A percentile compares a stretch with the other conserved stretches of the same genome.
Evolutionary conservation across 2,888 invertebrate genomes (phyloP).

Genomic region (Entomobrya multifasciata): DNA sequence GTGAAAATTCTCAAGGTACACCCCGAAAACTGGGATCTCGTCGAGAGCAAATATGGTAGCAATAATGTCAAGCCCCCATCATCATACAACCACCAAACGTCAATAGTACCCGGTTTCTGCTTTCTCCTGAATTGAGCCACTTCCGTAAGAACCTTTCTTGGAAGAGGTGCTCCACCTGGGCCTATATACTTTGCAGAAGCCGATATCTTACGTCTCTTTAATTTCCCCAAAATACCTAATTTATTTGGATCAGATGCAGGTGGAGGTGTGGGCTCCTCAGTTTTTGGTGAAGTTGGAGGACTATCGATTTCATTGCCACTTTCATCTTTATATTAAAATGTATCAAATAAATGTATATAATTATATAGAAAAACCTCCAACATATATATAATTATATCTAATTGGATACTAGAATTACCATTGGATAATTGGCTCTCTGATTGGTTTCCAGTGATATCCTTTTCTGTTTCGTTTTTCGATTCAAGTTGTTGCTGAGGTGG

Average conservation of each 20-base stretch:
- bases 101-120: conserved; percentile 82
- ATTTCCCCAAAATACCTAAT: conserved; percentile 45
- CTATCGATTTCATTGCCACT: conserved; percentile 80
- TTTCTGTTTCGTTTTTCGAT: conserved; percentile 79
- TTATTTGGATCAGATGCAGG: conserved; percentile 53
- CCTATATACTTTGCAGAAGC: conserved; percentile 80
- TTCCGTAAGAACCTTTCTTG: conserved; percentile 82
- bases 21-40: conserved; percentile 88
- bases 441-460: conserved; percentile 83
- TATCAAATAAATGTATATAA: too few species aligned
- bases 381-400: too few species aligned
- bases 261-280: conserved; percentile 76
- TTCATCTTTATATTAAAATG: conserved; percentile 74
- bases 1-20: conserved; percentile 91
- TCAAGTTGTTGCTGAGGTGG: conserved; percentile 76
- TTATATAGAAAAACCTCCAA: too few species aligned
- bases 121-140: conserved; percentile 81
- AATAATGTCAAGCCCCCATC: conserved; percentile 90
- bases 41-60: conserved; percentile 92
- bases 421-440: conserved; percentile 86
- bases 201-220: conserved; percentile 77
- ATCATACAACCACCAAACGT: conserved; percentile 85
- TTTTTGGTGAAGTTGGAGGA: conserved; percentile 80
- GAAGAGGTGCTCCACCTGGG: conserved; percentile 83
- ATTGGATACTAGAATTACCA: too few species aligned